Evolutionary conservation across 2,888 invertebrate species (phyloP).

Genomic region (Mesochorus sp.): DNA sequence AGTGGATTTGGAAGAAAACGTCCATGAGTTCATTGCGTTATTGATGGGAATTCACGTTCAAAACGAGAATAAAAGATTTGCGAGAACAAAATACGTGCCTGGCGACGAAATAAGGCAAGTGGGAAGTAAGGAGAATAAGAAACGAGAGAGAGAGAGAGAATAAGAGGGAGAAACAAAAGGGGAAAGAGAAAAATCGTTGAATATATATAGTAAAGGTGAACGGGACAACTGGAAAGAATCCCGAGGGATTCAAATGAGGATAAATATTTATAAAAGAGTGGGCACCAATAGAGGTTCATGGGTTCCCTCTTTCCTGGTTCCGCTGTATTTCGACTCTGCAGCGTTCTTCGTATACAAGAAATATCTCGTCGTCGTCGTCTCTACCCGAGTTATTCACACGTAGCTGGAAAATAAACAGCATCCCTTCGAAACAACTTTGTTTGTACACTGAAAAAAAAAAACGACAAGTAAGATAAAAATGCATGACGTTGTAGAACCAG

Average conservation of each 20-base stretch:
- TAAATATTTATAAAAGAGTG: constrained; percentile 80
- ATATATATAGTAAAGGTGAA: constrained; percentile 32
- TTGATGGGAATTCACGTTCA: constrained; percentile 77
- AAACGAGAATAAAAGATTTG: constrained; percentile 78
- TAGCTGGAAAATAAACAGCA: constrained; percentile 55
- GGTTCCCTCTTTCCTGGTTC: constrained; percentile 18
- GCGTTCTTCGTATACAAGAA: constrained; percentile 31
- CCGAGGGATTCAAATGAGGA: constrained; percentile 78
- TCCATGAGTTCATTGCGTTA: constrained; percentile 62
- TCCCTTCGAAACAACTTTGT: constrained; percentile 34
- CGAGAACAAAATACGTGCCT: constrained; percentile 76
- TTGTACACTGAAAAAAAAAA: background rate
- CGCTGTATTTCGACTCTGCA: constrained; percentile 35
- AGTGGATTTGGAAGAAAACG: constrained; percentile 59
- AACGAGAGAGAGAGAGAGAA: constrained; percentile 11
- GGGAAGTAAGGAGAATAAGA: constrained; percentile 16
- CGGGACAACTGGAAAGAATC: constrained; percentile 57
- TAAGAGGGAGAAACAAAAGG: background rate
- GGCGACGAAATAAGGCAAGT: constrained; percentile 32
- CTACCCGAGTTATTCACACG: constrained; percentile 47
- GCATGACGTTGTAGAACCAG: constrained; percentile 49
- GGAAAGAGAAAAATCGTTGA: constrained; percentile 26
- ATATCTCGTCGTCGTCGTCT: constrained; percentile 41
- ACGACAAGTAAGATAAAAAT: background rate
- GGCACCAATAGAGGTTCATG: constrained; percentile 65